Percentiles rank a stretch among this genome's conserved stretches.
phyloP scores from a whole-genome alignment of 2,888 invertebrate species.

The Choreutis nemorana region DNA sequence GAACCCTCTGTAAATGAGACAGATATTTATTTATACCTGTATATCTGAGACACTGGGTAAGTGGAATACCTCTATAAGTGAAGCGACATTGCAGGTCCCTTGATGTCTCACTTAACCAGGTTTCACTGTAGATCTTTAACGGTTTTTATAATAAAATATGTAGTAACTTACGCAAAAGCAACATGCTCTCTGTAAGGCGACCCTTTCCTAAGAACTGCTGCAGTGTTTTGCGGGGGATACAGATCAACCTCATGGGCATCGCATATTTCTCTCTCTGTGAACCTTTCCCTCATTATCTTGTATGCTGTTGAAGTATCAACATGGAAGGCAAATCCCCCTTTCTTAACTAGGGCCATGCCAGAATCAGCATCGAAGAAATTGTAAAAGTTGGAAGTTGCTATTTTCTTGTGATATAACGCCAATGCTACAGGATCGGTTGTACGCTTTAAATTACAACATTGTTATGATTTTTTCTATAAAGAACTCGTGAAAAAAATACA shows the following conservation, averaged over 20 bases:
- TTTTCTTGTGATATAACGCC: conserved; percentile 67
- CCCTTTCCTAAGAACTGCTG: conserved; percentile 62
- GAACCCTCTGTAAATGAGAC: too few species aligned
- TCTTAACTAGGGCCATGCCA: conserved; percentile 67
- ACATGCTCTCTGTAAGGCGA: conserved; percentile 71
- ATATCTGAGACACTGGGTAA: too few species aligned
- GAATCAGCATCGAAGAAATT: conserved; percentile 62
- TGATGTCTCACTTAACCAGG: too few species aligned
- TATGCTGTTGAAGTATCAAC: conserved; percentile 73
- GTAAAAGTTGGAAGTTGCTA: conserved; percentile 27
- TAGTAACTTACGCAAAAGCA: conserved; percentile 62
- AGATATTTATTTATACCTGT: too few species aligned
- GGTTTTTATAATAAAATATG: conserved; percentile 1
- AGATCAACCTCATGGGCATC: conserved; percentile 70
- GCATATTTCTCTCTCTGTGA: conserved; percentile 72
- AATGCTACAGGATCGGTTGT: conserved; percentile 70
- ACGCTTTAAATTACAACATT: conserved; percentile 62
- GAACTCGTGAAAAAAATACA: conserved; percentile 2
- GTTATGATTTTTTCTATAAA: background rate
- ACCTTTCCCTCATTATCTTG: conserved; percentile 70
- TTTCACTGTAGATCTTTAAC: too few species aligned
- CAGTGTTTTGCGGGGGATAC: conserved; percentile 67
- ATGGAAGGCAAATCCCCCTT: conserved; percentile 75
- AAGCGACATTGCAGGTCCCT: too few species aligned
- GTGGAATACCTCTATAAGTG: too few species aligned